Percentiles rank a stretch among this genome's conserved stretches.
Evolutionary conservation across 1,140 invertebrate genomes (phyloP).

Genomic region (Batillaria attramentaria): DNA sequence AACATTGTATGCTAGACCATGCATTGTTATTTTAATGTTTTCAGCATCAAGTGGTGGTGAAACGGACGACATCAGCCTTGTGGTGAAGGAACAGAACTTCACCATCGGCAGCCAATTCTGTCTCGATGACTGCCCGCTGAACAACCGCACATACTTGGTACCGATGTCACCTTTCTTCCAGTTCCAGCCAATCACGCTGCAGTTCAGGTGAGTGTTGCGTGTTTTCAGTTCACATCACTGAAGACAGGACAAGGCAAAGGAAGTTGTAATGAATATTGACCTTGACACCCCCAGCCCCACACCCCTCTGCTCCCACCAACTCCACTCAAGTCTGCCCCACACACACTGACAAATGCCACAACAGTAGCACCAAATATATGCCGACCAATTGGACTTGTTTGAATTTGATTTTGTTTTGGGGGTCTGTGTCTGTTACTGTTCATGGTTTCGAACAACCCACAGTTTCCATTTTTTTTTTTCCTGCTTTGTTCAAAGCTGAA

Average conservation of each 20-base stretch:
- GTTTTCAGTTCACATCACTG: neutral
- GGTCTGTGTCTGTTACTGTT: no score
- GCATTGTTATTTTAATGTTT: neutral
- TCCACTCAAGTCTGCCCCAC: neutral
- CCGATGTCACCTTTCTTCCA: conserved; percentile 40
- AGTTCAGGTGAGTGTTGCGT: conserved; percentile 40
- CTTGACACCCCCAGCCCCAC: neutral
- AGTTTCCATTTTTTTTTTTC: neutral
- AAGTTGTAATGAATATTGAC: neutral
- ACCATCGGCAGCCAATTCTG: conserved; percentile 35
- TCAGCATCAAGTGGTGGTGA: neutral
- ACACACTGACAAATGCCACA: neutral
- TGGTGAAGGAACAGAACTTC: conserved; percentile 41
- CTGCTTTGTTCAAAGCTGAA: neutral
- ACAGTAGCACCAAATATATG: neutral
- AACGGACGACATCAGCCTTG: conserved; percentile 22
- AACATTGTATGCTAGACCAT: no score
- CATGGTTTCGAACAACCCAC: neutral
- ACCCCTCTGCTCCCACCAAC: no score
- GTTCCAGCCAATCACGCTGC: conserved; percentile 40
- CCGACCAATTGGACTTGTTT: neutral
- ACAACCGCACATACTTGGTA: conserved; percentile 38
- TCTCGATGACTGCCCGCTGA: conserved; percentile 19
- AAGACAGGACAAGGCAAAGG: no score
- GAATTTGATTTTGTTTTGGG: no score